Base-by-base conservation (phyloP, 2,113 vertebrate species). In the Murina feae region DNA sequence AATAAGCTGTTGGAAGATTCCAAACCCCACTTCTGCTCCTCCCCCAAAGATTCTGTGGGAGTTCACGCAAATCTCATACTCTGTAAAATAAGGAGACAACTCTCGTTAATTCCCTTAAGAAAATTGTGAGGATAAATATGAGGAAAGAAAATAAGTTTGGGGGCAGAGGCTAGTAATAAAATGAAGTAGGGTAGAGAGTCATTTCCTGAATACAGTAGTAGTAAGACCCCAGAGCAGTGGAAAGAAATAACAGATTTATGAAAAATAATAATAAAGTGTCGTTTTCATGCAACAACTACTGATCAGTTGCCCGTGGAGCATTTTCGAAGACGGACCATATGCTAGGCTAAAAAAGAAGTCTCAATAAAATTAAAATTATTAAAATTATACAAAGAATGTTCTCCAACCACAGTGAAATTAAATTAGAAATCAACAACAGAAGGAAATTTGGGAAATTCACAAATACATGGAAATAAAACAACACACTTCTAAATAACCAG, bases 391-490 rank as follows among this genome's bases (percentile, higher is more conserved):
- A 39, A 82, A 86, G 49, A 68, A 69, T 89, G 8, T 91, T 92
- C 35, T 96, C 39, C 6, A 78, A 20, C 51, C n/a, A 91, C 18
- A 86, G 6, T 69, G 35, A 88, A 87, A 65, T 95, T 91, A 71
- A 93, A 81, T 87, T 66, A 49, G 66, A 85, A 94, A 63, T 76
- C 49, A 86, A 47, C 44, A 95, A 72, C 35, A 86, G 49, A 83
- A 93, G 49, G 53, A 81, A 84, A 81, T 89, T 75, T 76, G 63
- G 63, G 63, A 65, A 65, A n/a, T 65, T 65, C 63, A 86, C 79
- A 93, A 86, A 93, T 89, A 85, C 55, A 58, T 96, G 76, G 76
- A 89, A 91, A 93, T 96, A 30, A 65, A 89, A 44, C 49, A 69
- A 12, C 32, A 37, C 84, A 89, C 32, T 92, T 79, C 30, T 91